Evolutionary conservation across 2,888 invertebrate genomes (phyloP).

Genomic region (Ceramica pisi): DNA sequence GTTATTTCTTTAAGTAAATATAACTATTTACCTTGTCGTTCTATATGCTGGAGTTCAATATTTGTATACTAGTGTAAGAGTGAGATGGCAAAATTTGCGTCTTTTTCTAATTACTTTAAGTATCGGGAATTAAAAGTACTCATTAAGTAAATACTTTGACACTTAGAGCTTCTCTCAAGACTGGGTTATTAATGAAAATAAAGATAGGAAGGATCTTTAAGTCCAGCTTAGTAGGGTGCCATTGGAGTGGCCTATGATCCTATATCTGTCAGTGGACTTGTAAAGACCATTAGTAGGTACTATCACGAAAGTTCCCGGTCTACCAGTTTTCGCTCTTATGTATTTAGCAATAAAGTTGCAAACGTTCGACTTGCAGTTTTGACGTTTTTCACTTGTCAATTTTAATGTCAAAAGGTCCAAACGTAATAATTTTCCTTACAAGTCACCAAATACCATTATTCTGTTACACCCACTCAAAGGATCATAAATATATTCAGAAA

Average conservation of each 20-base stretch:
- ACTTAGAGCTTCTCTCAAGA: not conserved
- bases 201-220: not conserved
- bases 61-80: slow-evolving; percentile 19
- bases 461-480: not conserved
- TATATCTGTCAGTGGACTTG: not conserved
- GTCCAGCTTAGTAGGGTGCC: not conserved
- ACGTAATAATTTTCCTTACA: too few species aligned
- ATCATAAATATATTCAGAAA: slow-evolving; percentile 1
- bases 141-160: too few species aligned
- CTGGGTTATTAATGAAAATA: too few species aligned
- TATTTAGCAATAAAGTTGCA: not conserved
- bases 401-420: too few species aligned
- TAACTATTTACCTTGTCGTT: slow-evolving; percentile 2
- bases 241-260: not conserved
- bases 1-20: slow-evolving; percentile 33
- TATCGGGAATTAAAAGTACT: not conserved
- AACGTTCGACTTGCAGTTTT: not conserved
- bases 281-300: not conserved
- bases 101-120: slow-evolving; percentile 7
- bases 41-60: slow-evolving; percentile 21
- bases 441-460: not conserved
- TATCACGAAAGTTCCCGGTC: not conserved
- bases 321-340: not conserved
- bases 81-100: not conserved
- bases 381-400: too few species aligned